Evolutionary conservation across 1,140 invertebrate species (phyloP).

Genomic region (Homalodisca vitripennis): DNA sequence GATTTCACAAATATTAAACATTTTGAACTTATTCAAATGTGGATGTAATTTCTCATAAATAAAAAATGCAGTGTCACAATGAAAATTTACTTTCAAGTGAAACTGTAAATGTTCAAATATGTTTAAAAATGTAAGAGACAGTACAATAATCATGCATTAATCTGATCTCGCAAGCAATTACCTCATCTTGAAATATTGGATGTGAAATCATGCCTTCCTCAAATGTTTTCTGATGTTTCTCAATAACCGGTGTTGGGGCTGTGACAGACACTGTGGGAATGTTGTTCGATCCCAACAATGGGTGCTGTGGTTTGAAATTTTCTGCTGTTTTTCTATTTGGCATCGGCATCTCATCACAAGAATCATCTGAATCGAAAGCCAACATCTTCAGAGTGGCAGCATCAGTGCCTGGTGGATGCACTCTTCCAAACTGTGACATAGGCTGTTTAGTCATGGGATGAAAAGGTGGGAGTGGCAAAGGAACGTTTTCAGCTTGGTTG

Average conservation of each 20-base stretch:
- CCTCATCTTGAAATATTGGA: background rate
- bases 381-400: slow-evolving; percentile 15
- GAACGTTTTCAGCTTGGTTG: background rate
- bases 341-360: background rate
- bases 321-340: background rate
- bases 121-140: too few relatives aligned
- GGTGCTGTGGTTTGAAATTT: background rate
- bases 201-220: background rate
- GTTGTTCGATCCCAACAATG: background rate
- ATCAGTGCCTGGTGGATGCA: too few relatives aligned
- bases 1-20: too few relatives aligned
- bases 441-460: background rate
- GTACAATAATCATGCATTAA: too few relatives aligned
- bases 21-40: too few relatives aligned
- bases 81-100: too few relatives aligned
- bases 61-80: too few relatives aligned
- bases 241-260: background rate
- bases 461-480: background rate
- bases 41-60: too few relatives aligned
- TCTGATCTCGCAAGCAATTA: background rate
- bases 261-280: background rate
- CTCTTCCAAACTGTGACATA: background rate
- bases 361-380: background rate
- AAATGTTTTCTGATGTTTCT: background rate
- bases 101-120: too few relatives aligned